Percentiles rank a stretch among this genome's conserved stretches.
Evolutionary conservation across 2,888 invertebrate genomes (phyloP).

Genomic region (Leucophenga montana): DNA sequence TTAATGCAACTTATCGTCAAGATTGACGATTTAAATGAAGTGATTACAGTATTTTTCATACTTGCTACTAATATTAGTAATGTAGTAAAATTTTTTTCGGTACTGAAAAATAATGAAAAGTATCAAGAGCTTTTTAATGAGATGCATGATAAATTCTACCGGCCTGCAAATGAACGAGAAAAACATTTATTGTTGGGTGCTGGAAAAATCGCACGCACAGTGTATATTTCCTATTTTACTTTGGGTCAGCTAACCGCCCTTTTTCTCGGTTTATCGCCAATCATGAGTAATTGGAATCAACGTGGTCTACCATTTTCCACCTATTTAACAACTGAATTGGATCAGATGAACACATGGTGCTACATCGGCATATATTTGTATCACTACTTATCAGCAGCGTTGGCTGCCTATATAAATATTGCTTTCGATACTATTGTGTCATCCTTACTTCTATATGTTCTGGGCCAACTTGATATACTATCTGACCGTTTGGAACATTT

Average conservation of each 20-base stretch:
- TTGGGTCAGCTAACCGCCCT: constrained; percentile 42
- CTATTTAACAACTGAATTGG: constrained; percentile 51
- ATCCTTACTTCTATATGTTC: constrained; percentile 51
- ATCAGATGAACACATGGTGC: constrained; percentile 29
- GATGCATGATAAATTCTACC: constrained; percentile 41
- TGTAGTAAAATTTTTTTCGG: constrained; percentile 36
- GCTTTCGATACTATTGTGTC: constrained; percentile 56
- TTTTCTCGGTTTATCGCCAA: constrained; percentile 44
- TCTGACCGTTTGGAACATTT: constrained; percentile 52
- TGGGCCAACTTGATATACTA: constrained; percentile 57
- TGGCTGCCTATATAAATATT: constrained; percentile 58
- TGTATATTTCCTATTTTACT: constrained; percentile 32
- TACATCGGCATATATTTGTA: constrained; percentile 52
- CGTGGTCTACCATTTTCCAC: constrained; percentile 48
- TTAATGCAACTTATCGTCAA: constrained; percentile 48
- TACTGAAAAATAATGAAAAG: constrained; percentile 37
- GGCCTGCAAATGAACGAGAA: constrained; percentile 41
- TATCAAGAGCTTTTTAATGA: no score
- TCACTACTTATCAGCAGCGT: constrained; percentile 46
- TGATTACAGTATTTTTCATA: constrained; percentile 59
- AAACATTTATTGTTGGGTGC: constrained; percentile 17
- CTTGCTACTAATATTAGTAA: constrained; percentile 57
- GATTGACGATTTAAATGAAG: constrained; percentile 49
- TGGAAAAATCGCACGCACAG: constrained; percentile 53
- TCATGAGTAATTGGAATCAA: constrained; percentile 36